Percentiles rank a stretch among this genome's conserved stretches.
Conservation (phyloP, 2,888 invertebrate genomes). For the Archips xylosteana region DNA sequence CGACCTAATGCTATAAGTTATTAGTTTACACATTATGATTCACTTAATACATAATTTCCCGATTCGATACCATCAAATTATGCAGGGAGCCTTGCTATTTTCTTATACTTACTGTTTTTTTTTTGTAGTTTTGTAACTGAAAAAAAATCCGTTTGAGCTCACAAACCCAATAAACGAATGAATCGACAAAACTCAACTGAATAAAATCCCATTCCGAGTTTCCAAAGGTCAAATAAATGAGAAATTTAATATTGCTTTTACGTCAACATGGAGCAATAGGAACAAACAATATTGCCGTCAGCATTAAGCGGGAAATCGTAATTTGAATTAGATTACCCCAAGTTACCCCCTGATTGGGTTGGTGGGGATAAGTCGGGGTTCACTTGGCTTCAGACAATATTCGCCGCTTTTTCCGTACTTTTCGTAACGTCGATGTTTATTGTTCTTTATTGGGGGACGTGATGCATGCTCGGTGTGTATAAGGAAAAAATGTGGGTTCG, state of each 20-base stretch:
- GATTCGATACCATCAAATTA: too few relatives aligned
- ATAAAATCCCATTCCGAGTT: conserved; percentile 17
- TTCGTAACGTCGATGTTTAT: too few relatives aligned
- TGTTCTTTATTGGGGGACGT: too few relatives aligned
- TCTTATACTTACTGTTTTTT: too few relatives aligned
- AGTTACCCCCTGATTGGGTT: conserved; percentile 27
- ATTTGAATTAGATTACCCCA: conserved; percentile 33
- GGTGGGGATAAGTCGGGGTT: conserved; percentile 17
- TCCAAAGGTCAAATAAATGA: conserved; percentile 28
- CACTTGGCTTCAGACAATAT: background rate
- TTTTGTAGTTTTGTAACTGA: too few relatives aligned
- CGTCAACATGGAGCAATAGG: conserved; percentile 24
- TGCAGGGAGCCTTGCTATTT: too few relatives aligned
- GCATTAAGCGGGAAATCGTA: conserved; percentile 33
- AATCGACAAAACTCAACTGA: background rate
- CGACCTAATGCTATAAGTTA: too few relatives aligned
- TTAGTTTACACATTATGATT: too few relatives aligned
- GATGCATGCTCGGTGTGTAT: too few relatives aligned
- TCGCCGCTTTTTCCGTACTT: background rate
- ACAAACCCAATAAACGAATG: background rate
- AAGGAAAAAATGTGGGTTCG: too few relatives aligned
- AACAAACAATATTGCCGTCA: conserved; percentile 36
- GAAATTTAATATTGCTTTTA: conserved; percentile 33
- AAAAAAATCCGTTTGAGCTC: background rate
- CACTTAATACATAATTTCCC: too few relatives aligned